Evolutionary conservation across 2,113 vertebrate genomes (phyloP), one percentile per base, ranked within the genome.

Genomic region (Corvus hawaiiensis): DNA sequence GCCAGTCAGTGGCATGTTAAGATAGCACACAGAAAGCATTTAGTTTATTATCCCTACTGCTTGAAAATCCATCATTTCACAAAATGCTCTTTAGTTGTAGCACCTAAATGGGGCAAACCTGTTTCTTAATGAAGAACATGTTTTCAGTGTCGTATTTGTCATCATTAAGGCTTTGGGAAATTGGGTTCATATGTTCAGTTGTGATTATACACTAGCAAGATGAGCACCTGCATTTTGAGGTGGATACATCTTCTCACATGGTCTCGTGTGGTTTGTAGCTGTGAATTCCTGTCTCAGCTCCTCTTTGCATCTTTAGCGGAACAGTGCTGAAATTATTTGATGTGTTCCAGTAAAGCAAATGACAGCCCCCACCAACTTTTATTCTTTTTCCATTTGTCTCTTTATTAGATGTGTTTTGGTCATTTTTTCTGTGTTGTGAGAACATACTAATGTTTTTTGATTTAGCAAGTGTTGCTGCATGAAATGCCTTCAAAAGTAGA

Each of bases 211-310:
- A 9, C 22, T 22, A n/a, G 72, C 6, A 7, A 49, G 80, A 21
- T 30, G 33, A 44, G 77, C 94, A 94, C 89, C 92, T 97, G 93
- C 76, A 0, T 58, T 78, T 59, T 43, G 93, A 56, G 84, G 56
- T 79, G 84, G 58, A 9, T 30, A 6, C 12, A 13, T 86, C 78
- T 75, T 35, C 44, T n/a, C 87, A 59, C 90, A 3, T 84, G 87
- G 63, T 68, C 74, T 84, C 11, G 2, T 97, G 96, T 96, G 97
- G 97, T 97, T 98, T 97, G 49, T 71, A 97, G 89, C 86, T 97
- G 97, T 97, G 96, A 97, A 97, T 97, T 97, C 96, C 97, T 97
- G 96, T 97, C 94, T 94, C 93, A 84, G 87, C 78, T 90, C 90
- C 75, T 91, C 73, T 84, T 87, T 35, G 4, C 87, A 17, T 77